A percentile compares a stretch with the other conserved stretches of the same genome.
phyloP scores from a whole-genome alignment of 2,113 vertebrate genomes.

The Salminus brasiliensis region DNA sequence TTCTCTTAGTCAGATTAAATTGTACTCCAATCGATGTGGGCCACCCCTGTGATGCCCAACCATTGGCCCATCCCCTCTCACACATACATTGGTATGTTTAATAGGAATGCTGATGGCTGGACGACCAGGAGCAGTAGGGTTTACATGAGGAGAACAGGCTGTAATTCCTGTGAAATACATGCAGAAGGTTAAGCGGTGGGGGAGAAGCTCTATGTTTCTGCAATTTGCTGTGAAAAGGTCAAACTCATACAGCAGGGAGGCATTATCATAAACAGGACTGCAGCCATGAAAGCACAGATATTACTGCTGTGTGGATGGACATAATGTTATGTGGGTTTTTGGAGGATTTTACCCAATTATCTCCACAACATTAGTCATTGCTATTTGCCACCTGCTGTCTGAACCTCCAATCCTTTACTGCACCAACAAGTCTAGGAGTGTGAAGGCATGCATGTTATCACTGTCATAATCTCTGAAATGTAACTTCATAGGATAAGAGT shows the following conservation, averaged over 20 bases:
- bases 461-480: no score
- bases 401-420: not conserved
- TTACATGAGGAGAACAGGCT: constrained; percentile 12
- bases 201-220: constrained; percentile 22
- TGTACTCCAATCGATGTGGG: constrained; percentile 40
- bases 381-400: constrained; percentile 2
- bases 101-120: not conserved
- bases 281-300: not conserved
- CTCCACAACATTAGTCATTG: not conserved
- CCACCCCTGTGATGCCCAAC: not conserved
- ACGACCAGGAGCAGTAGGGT: not conserved
- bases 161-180: constrained; percentile 8
- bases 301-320: not conserved
- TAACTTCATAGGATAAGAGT: no score
- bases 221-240: constrained; percentile 37
- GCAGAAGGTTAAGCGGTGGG: constrained; percentile 23
- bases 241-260: constrained; percentile 11
- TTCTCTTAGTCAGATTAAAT: constrained; percentile 41
- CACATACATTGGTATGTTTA: not conserved
- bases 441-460: not conserved
- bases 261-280: constrained; percentile 2
- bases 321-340: not conserved
- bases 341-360: not conserved
- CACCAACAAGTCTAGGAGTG: not conserved
- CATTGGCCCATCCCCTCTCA: not conserved